A percentile compares a stretch with the other conserved stretches of the same genome.
These are phyloP conservation scores for Drosophila anceps DNA, from an alignment of 2,888 invertebrate genomes.

Conservation along the genomic window DNA sequence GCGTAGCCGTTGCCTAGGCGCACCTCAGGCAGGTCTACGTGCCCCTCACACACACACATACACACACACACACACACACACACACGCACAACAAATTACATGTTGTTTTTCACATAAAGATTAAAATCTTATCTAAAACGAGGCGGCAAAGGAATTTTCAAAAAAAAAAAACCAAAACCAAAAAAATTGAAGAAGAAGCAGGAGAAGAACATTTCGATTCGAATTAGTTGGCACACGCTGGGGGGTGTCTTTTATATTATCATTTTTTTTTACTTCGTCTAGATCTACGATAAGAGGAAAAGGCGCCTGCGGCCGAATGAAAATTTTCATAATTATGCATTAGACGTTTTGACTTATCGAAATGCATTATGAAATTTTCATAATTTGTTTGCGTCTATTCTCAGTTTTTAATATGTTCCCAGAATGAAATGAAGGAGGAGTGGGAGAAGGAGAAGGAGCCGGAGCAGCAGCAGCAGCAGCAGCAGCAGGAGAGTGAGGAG, in stretches of 20 bases:
- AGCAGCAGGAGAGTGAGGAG: conserved; percentile 7
- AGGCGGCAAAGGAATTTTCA: conserved; percentile 73
- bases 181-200: conserved; percentile 1
- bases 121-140: conserved; percentile 83
- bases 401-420: conserved; percentile 59
- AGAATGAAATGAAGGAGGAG: conserved; percentile 33
- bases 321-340: conserved; percentile 75
- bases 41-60: conserved; percentile 37
- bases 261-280: background rate
- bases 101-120: conserved; percentile 84
- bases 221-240: conserved; percentile 78
- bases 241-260: conserved; percentile 72
- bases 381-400: conserved; percentile 53
- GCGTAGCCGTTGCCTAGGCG: conserved; percentile 42
- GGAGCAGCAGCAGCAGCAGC: background rate
- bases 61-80: conserved; percentile 25
- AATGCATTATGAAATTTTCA: conserved; percentile 64
- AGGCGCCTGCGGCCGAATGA: conserved; percentile 64
- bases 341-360: conserved; percentile 6
- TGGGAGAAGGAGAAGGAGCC: background rate
- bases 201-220: conserved; percentile 21
- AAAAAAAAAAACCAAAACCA: conserved; percentile 28
- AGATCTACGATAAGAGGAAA: conserved; percentile 61
- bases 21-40: conserved; percentile 54
- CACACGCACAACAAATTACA: conserved; percentile 77